Evolutionary conservation across 2,888 invertebrate species (phyloP), one percentile per base, ranked within the genome.

Genomic region (Pharmacophagus antenor): DNA sequence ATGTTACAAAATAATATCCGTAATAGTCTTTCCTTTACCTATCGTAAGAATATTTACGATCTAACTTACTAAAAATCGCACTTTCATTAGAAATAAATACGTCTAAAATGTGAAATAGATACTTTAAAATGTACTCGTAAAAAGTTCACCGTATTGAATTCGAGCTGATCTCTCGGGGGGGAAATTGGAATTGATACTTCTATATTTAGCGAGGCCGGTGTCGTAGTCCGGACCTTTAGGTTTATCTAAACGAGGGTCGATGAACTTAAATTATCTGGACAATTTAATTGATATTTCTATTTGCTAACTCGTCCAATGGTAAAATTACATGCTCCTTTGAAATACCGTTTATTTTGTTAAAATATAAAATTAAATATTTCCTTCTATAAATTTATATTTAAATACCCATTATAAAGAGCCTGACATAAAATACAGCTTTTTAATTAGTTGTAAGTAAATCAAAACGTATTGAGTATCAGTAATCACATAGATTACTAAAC

Each of bases 131-230:
- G 41, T 53, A 59, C 27, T 49, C 18, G 21, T 42, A 52, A 27
- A 59, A 54, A 54, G 21, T 54, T 54, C 47, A 3, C 25, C 47
- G 10, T 17, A 10, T 44, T 20, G 42, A 42, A 42, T 44, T 49
- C 21, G 49, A 31, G 21, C 48, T 27, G 22, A 21, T n/a, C 17
- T 54, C 49, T 25, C 42, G 2, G n/a, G 51, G 44, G 48, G n/a
- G 23, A 42, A 12, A 59, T 49, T 22, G 48, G 15, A 54, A 59
- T 59, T 54, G 59, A 49, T 54, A 49, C 49, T 27, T 42, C 44
- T 59, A 54, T 59, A 54, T 54, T 59, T 59, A 59, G 54, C 41
- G 46, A 53, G 31, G 27, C 31, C 17, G 49, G 27, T 22, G 21
- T 12, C 58, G 41, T 53, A 41, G 42, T 20, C 25, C 48, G 58